A percentile compares a stretch with the other conserved stretches of the same genome.
Conservation (phyloP, 2,113 vertebrate species). For the Anser cygnoides region DNA sequence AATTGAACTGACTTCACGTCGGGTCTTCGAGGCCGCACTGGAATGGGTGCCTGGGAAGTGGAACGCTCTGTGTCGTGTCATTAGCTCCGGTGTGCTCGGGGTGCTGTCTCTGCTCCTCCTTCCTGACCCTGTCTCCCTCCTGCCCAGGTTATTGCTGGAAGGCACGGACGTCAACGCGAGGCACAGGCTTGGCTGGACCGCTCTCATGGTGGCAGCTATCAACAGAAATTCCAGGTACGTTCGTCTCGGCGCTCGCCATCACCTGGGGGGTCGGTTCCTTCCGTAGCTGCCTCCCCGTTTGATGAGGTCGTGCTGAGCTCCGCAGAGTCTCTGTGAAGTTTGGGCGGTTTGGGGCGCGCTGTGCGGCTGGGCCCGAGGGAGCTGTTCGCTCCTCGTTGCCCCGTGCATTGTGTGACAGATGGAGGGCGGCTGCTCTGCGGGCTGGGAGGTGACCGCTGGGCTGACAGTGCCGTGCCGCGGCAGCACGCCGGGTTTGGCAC, state of each 20-base stretch:
- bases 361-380: background rate
- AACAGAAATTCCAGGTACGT: slow-evolving; percentile 88
- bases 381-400: background rate
- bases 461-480: background rate
- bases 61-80: background rate
- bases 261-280: accelerated
- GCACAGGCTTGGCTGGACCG: slow-evolving; percentile 93
- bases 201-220: slow-evolving; percentile 94
- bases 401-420: accelerated
- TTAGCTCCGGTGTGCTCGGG: background rate
- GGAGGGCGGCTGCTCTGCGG: accelerated
- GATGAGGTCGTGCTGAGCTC: accelerated
- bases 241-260: accelerated
- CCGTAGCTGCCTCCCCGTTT: accelerated
- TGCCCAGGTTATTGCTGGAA: slow-evolving; percentile 83
- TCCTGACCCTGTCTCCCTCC: background rate
- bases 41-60: background rate
- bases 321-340: accelerated
- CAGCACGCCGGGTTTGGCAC: background rate
- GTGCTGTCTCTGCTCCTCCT: accelerated
- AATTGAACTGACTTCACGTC: accelerated
- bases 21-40: background rate
- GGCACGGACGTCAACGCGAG: slow-evolving; percentile 84
- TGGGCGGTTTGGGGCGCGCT: background rate
- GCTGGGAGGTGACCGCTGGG: background rate